A percentile compares a stretch with the other conserved stretches of the same genome.
Conservation (phyloP, 2,113 vertebrate species). For the Asarcornis scutulata region DNA sequence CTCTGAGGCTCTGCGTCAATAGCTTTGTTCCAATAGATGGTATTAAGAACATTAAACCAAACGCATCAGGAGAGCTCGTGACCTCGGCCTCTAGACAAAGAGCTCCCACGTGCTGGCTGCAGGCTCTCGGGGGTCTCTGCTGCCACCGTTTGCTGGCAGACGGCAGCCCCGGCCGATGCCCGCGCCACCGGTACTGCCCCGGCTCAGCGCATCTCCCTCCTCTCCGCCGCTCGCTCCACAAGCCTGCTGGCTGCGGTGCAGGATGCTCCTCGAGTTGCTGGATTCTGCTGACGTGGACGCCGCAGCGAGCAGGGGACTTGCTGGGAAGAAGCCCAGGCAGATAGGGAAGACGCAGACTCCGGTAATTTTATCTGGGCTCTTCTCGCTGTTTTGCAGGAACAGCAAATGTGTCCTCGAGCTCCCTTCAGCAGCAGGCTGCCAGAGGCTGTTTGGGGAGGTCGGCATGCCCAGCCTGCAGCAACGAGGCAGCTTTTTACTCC, state of each 20-base stretch:
- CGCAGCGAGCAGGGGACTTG: background rate
- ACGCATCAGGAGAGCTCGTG: accelerated
- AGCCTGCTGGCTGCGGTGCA: background rate
- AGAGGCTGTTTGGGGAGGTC: accelerated
- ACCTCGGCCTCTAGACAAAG: no score
- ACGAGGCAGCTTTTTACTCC: background rate
- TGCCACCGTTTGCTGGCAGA: background rate
- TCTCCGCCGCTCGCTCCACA: accelerated
- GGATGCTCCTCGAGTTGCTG: background rate
- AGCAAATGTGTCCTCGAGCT: background rate
- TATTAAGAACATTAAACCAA: background rate
- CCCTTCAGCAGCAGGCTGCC: background rate
- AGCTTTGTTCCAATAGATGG: background rate
- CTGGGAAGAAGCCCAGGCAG: background rate
- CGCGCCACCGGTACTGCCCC: accelerated
- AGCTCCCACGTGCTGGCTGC: accelerated
- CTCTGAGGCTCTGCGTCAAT: background rate
- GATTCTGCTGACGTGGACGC: background rate
- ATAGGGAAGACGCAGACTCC: accelerated
- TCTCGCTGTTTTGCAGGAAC: background rate
- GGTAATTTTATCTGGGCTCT: background rate
- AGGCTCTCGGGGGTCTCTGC: background rate
- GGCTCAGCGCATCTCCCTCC: background rate
- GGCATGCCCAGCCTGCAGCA: accelerated
- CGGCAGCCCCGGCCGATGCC: background rate